Evolutionary conservation across 2,113 vertebrate genomes (phyloP).

Genomic region (Tiliqua scincoides): DNA sequence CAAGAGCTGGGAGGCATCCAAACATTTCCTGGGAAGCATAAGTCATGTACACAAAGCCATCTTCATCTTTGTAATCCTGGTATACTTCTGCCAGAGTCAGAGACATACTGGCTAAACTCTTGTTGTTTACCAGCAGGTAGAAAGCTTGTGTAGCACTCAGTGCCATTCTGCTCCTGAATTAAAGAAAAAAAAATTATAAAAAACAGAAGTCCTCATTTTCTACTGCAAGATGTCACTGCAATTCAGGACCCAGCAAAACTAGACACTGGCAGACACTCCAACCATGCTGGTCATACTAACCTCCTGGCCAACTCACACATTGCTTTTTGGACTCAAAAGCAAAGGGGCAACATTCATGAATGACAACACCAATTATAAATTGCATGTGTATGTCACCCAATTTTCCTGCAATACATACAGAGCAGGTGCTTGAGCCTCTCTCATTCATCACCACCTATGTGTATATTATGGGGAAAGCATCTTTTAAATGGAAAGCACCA

Average conservation of each 20-base stretch:
- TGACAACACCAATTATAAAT: background rate
- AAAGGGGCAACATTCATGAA: background rate
- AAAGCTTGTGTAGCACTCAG: conserved; percentile 88
- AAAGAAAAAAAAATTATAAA: background rate
- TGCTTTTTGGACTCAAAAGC: background rate
- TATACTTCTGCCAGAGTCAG: conserved; percentile 92
- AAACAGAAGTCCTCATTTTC: conserved; percentile 1
- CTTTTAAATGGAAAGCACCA: background rate
- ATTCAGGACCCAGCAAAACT: background rate
- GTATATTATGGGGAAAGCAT: background rate
- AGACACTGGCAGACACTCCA: background rate
- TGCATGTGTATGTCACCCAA: background rate
- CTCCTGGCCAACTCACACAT: too few relatives aligned
- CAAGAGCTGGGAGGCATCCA: conserved; percentile 61
- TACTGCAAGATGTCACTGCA: background rate
- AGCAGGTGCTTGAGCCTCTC: background rate
- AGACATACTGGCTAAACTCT: conserved; percentile 86
- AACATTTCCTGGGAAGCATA: conserved; percentile 96
- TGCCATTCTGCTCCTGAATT: conserved; percentile 85
- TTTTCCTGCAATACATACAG: background rate
- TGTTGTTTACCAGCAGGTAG: conserved; percentile 88
- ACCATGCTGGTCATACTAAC: background rate
- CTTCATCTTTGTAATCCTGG: conserved; percentile 88
- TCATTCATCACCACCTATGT: background rate
- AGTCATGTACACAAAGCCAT: conserved; percentile 94